Conservation (phyloP, 2,888 invertebrate genomes). For the Tineola bisselliella region DNA sequence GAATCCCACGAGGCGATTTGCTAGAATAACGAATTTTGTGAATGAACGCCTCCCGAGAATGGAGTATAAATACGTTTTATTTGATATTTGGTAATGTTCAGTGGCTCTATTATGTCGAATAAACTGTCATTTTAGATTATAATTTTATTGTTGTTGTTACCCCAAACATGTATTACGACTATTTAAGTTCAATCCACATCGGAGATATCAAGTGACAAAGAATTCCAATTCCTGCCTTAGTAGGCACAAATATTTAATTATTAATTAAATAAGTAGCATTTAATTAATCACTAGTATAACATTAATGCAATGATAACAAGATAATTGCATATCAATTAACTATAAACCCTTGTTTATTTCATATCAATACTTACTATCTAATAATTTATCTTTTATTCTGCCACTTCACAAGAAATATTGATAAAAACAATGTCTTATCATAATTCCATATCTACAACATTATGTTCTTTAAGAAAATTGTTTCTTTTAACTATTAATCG, state of each 20-base stretch:
- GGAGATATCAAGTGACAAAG: not conserved
- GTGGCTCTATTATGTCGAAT: constrained; percentile 40
- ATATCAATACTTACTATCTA: not conserved
- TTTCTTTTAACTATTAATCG: not conserved
- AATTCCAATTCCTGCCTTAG: too few species aligned
- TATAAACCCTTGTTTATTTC: constrained; percentile 9
- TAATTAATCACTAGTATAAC: not conserved
- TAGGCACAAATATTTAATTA: not conserved
- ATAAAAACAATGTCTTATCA: constrained; percentile 2
- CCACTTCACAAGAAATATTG: constrained; percentile 10
- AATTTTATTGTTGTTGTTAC: constrained; percentile 18
- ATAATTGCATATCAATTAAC: constrained; percentile 1
- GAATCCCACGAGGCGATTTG: constrained; percentile 33
- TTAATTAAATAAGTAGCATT: not conserved
- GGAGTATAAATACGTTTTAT: constrained; percentile 18
- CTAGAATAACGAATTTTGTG: constrained; percentile 44
- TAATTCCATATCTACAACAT: not conserved
- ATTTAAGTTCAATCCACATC: constrained; percentile 36
- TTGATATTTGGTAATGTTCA: constrained; percentile 19
- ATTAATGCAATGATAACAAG: not conserved
- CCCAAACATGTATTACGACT: constrained; percentile 35
- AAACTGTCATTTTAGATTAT: constrained; percentile 45
- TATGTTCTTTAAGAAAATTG: not conserved
- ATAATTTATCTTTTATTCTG: constrained; percentile 3
- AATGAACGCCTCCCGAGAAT: constrained; percentile 59